Evolutionary conservation across 2,888 invertebrate species (phyloP).

Genomic region (Leptogaster cylindrica): DNA sequence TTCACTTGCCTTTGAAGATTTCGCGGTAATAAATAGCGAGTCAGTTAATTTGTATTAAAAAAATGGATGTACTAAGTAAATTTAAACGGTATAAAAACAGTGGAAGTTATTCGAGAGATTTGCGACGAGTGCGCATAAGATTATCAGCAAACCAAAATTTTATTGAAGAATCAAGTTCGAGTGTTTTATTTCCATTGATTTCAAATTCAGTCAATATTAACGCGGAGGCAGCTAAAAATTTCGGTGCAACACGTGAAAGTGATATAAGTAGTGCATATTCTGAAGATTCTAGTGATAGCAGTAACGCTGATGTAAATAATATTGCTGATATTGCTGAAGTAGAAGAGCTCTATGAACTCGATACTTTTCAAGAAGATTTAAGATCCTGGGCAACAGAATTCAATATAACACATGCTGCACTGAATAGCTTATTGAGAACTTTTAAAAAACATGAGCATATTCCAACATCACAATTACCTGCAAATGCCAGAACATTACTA

Average conservation of each 20-base stretch:
- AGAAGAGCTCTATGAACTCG: not conserved
- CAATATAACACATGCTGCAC: not conserved
- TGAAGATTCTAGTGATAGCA: not conserved
- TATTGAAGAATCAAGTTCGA: not conserved
- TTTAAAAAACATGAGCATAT: not conserved
- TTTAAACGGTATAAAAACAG: not conserved
- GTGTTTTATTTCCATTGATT: not conserved
- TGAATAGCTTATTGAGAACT: not conserved
- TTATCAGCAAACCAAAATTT: not conserved
- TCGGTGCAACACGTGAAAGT: not conserved
- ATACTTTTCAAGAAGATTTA: not conserved
- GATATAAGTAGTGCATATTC: not conserved
- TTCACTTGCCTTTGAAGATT: too few species aligned
- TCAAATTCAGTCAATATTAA: not conserved
- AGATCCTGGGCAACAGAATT: conserved; percentile 1
- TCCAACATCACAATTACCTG: conserved; percentile 10
- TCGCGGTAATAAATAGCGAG: too few species aligned
- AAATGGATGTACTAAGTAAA: too few species aligned
- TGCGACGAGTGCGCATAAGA: not conserved
- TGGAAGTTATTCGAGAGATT: not conserved
- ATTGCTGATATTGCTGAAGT: not conserved
- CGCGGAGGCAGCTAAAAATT: not conserved
- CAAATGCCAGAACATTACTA: conserved; percentile 23
- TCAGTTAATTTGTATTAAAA: too few species aligned
- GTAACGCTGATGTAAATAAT: too few species aligned